Conservation (phyloP, 2,888 invertebrate species). For the Mythimna lalbum region DNA sequence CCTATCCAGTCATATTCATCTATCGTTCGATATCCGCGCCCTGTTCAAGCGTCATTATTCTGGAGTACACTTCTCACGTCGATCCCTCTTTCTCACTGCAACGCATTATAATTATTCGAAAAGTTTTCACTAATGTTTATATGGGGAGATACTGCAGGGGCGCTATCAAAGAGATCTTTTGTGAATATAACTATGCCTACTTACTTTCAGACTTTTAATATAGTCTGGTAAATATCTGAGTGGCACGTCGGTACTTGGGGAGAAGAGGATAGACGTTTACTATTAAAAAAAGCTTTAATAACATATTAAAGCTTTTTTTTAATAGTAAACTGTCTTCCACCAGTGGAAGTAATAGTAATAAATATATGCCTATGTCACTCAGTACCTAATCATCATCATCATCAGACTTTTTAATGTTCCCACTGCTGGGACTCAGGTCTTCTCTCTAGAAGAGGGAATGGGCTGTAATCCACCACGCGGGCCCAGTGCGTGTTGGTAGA, state of each 20-base stretch:
- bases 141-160: constrained; percentile 66
- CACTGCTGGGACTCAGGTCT: too few relatives aligned
- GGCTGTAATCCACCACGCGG: too few relatives aligned
- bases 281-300: too few relatives aligned
- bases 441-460: too few relatives aligned
- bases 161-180: constrained; percentile 79
- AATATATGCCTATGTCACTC: too few relatives aligned
- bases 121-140: constrained; percentile 85
- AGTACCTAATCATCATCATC: too few relatives aligned
- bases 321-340: neutral
- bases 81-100: constrained; percentile 73
- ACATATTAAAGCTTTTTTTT: neutral
- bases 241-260: constrained; percentile 24
- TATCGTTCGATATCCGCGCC: constrained; percentile 35
- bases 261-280: neutral
- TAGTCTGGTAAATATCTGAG: constrained; percentile 63
- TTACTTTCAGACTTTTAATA: constrained; percentile 55
- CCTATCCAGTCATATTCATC: constrained; percentile 40
- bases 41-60: constrained; percentile 79
- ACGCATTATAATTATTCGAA: constrained; percentile 86
- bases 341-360: too few relatives aligned
- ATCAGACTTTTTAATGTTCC: too few relatives aligned
- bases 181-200: constrained; percentile 56
- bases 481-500: too few relatives aligned
- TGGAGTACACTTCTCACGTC: constrained; percentile 81